Evolutionary conservation across 2,797 vertebrate species (phyloP).

Genomic region (Phoebastria nigripes): DNA sequence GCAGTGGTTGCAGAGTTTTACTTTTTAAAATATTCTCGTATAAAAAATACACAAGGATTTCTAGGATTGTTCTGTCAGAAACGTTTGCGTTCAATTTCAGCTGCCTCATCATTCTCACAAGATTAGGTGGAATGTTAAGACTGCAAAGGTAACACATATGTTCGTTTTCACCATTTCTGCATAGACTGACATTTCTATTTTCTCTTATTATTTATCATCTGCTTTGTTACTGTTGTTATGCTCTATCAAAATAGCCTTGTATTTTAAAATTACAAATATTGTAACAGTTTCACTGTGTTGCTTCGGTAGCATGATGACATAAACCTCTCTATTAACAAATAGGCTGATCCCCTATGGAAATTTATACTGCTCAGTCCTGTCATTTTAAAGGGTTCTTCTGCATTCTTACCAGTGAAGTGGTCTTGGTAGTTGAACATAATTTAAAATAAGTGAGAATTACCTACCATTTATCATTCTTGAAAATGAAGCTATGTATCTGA

Average conservation of each 20-base stretch:
- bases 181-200: neutral
- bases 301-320: neutral
- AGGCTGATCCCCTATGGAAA: neutral
- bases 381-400: neutral
- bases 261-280: neutral
- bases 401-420: neutral
- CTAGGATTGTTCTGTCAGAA: conserved; percentile 5
- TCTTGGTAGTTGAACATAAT: neutral
- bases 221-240: neutral
- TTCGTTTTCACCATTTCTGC: neutral
- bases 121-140: neutral
- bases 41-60: neutral
- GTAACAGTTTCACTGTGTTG: neutral
- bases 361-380: neutral
- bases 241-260: neutral
- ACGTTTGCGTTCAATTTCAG: rapidly evolving
- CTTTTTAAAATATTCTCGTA: neutral
- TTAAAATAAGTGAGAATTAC: neutral
- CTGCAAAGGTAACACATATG: neutral
- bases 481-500: neutral
- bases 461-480: neutral
- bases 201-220: neutral
- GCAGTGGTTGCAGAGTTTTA: neutral
- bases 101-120: neutral
- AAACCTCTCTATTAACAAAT: neutral